Evolutionary conservation across 2,797 vertebrate genomes (phyloP).

Genomic region (Xyrichtys novacula): DNA sequence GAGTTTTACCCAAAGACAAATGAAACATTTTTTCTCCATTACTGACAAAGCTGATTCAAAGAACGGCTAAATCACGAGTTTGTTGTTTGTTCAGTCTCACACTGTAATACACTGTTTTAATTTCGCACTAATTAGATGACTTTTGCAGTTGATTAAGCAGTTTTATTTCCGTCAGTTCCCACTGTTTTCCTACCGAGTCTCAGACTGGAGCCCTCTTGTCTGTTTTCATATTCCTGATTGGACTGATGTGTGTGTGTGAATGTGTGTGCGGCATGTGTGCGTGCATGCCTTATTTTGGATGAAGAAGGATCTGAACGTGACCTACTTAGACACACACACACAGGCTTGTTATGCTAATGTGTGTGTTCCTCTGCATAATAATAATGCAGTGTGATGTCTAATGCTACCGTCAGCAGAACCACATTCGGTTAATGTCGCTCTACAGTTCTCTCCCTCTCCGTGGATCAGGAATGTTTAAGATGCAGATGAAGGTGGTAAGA

Average conservation of each 20-base stretch:
- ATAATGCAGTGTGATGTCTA: slow-evolving; percentile 70
- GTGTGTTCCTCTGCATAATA: slow-evolving; percentile 69
- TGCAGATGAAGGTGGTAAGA: slow-evolving; percentile 56
- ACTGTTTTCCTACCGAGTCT: slow-evolving; percentile 23
- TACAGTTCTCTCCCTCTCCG: slow-evolving; percentile 24
- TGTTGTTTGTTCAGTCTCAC: neutral
- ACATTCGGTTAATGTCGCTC: slow-evolving; percentile 22
- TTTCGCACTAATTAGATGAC: neutral
- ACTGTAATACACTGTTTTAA: neutral
- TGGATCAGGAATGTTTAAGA: slow-evolving; percentile 58
- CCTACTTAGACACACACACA: slow-evolving; percentile 67
- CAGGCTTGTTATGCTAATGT: slow-evolving; percentile 70
- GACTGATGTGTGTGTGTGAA: slow-evolving; percentile 33
- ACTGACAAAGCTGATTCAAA: neutral
- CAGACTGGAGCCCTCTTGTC: slow-evolving; percentile 47
- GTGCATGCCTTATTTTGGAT: slow-evolving; percentile 32
- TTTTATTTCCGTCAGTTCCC: slow-evolving; percentile 20
- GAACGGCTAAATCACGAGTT: neutral
- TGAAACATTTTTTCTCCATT: neutral
- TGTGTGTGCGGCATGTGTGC: slow-evolving; percentile 5
- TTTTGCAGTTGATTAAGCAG: slow-evolving; percentile 1
- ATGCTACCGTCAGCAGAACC: slow-evolving; percentile 68
- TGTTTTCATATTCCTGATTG: slow-evolving; percentile 59
- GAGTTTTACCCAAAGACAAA: neutral
- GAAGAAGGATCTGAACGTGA: slow-evolving; percentile 59